phyloP scores from a whole-genome alignment of 2,113 vertebrate species.

The Thinocorus orbignyianus region DNA sequence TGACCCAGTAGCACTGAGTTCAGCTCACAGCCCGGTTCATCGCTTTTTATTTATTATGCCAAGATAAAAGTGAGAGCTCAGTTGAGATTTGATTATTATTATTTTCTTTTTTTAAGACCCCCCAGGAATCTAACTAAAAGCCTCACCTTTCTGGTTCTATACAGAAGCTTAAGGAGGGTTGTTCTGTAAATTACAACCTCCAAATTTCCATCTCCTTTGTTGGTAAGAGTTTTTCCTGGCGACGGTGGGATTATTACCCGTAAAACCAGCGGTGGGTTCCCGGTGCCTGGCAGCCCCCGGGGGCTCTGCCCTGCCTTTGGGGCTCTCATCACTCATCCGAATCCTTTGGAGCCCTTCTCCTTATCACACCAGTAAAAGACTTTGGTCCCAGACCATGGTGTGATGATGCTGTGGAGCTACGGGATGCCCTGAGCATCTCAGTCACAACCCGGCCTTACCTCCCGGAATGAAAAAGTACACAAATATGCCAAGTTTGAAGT shows the following conservation, averaged over 20 bases:
- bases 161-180: not conserved
- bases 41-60: constrained; percentile 47
- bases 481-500: not conserved
- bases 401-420: not conserved
- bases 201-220: constrained; percentile 19
- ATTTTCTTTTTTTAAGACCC: not conserved
- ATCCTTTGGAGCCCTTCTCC: not conserved
- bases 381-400: not conserved
- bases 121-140: not conserved
- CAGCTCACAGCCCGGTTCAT: constrained; percentile 46
- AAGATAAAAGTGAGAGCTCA: constrained; percentile 37
- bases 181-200: not conserved
- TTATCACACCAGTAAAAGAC: not conserved
- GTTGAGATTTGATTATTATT: not conserved
- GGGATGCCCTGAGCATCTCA: not conserved
- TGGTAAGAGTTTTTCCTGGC: not conserved
- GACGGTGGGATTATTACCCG: not conserved
- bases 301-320: not conserved
- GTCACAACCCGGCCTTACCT: not conserved
- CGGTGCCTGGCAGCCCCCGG: not conserved
- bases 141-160: not conserved
- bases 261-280: not conserved
- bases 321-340: not conserved
- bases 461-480: not conserved
- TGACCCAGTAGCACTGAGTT: constrained; percentile 50